Evolutionary conservation across 2,888 invertebrate genomes (phyloP).

Genomic region (Pseudolycoriella hygida): DNA sequence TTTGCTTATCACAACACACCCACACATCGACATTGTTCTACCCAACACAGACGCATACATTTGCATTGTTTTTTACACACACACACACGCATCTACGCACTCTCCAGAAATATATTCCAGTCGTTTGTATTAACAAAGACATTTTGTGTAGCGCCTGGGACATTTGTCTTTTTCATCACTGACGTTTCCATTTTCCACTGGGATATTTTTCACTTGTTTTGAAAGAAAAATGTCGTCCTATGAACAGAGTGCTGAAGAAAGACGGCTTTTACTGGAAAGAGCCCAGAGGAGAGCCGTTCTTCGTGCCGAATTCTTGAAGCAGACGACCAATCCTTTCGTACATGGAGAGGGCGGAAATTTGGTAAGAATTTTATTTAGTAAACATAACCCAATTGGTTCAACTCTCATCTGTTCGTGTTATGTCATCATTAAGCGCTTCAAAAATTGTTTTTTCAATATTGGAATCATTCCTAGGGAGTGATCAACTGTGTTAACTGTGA

Average conservation of each 20-base stretch:
- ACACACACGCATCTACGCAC: too few species aligned
- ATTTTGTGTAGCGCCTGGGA: too few species aligned
- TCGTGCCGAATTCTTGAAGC: slow-evolving; percentile 53
- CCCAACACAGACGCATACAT: too few species aligned
- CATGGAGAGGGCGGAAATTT: slow-evolving; percentile 51
- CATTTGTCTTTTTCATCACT: too few species aligned
- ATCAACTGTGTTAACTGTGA: too few species aligned
- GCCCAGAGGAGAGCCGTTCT: slow-evolving; percentile 19
- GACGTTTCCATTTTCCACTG: too few species aligned
- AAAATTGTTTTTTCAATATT: not conserved
- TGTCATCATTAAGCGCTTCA: not conserved
- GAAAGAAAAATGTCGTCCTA: not conserved
- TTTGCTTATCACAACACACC: too few species aligned
- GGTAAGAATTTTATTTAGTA: slow-evolving; percentile 32
- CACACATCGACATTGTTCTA: too few species aligned
- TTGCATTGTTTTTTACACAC: too few species aligned
- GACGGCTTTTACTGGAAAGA: not conserved
- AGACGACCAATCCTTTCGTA: slow-evolving; percentile 50
- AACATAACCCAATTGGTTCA: not conserved
- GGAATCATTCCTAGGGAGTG: not conserved
- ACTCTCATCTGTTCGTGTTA: not conserved
- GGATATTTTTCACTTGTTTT: too few species aligned
- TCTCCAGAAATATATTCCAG: too few species aligned
- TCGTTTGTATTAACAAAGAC: too few species aligned
- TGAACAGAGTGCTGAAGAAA: not conserved